Evolutionary conservation across 2,113 vertebrate species (phyloP), one percentile per base, ranked within the genome.

Genomic region (Orcinus orca): DNA sequence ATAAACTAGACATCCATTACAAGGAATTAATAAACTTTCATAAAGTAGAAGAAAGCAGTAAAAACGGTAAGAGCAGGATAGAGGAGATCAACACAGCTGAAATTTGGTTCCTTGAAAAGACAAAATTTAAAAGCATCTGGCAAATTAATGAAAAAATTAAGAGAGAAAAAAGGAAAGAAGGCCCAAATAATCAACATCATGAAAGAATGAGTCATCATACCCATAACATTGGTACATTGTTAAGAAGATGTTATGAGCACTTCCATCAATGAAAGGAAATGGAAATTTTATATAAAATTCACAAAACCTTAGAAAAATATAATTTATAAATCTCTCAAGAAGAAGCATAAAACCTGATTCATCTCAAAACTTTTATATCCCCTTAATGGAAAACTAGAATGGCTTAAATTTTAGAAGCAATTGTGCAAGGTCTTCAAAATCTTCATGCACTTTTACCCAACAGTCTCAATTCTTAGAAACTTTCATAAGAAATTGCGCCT

Each of bases 191-290:
- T 26, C 11, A 81, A 82, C 3, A 62, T 67, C 3, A 25, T 38
- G 38, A 88, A 90, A 63, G 1, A 84, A 76, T 44, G 13, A 77
- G 12, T 15, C 2, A 23, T 36, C 15, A 82, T 8, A 73, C 3
- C 50, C 2, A 60, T 55, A n/a, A 62, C 71, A 73, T 10, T 73
- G 41, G 79, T 15, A 38, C 2, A 29, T 73, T 83, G 44, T 68
- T 74, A 53, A 76, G 8, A 62, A 50, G 41, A 88, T 90, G 47
- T 62, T 47, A 23, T 44, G 8, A 93, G 70, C 7, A n/a, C 11
- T 85, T 17, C 77, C 31, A 1, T 92, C 26, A 88, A 90, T 80
- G 74, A 93, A 88, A 90, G 74, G 74, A 94, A 96, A 50, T 73
- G 10, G 20, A 95, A 47, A n/a, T 80, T 83, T 81, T 88, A 90